These are phyloP conservation scores for Neosilurus mollespiculum DNA, from an alignment of 2,797 vertebrate species.

Conservation along the genomic window DNA sequence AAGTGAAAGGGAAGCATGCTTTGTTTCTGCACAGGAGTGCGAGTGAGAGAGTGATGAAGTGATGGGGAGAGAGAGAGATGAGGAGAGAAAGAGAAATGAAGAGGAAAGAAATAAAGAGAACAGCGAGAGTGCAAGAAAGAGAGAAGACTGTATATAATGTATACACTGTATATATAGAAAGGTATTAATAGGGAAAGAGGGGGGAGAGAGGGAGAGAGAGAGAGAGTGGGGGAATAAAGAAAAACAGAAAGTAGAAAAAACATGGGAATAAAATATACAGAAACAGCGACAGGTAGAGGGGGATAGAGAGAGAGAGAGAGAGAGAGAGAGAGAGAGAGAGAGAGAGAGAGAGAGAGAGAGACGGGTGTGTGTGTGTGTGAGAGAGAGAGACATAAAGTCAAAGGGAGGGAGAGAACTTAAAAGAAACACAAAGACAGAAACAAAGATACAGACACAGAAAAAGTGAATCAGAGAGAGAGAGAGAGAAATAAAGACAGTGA, in stretches of 20 bases:
- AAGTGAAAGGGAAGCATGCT: constrained; percentile 4
- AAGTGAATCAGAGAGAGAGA: no score
- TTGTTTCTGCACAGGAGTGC: background rate
- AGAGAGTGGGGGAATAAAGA: background rate
- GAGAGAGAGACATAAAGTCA: background rate
- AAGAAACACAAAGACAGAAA: no score
- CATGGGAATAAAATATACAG: no score
- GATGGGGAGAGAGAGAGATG: background rate
- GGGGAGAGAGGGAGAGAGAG: background rate
- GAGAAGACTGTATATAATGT: background rate
- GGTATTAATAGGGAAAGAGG: background rate
- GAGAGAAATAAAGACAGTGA: no score
- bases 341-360: no score
- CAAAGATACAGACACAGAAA: no score
- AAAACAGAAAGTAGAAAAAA: background rate
- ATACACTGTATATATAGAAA: no score
- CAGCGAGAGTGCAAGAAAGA: constrained; percentile 5
- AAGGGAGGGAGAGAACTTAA: no score
- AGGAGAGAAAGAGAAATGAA: background rate
- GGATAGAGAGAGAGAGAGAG: background rate
- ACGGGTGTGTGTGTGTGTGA: no score
- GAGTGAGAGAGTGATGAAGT: constrained; percentile 4
- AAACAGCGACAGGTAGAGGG: background rate
- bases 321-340: background rate
- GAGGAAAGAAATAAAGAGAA: background rate